Evolutionary conservation across 2,888 invertebrate genomes (phyloP), one percentile per base, ranked within the genome.

Genomic region (Drosophila testacea): DNA sequence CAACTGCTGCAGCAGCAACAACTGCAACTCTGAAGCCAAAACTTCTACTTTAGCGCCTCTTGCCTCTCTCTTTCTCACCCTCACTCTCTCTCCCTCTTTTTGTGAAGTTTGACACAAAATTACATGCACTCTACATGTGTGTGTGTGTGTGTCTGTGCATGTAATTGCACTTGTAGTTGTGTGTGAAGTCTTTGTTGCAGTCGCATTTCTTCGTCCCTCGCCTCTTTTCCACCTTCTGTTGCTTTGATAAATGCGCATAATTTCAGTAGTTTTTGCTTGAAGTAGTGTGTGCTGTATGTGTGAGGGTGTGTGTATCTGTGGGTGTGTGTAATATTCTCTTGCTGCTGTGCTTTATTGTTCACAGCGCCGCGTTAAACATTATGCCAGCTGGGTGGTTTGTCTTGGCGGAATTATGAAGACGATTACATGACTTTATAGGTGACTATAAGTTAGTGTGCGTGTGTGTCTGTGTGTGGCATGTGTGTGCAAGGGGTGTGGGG

Each of bases 211-310:
- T 36, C 44, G 6, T 28, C 3, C n/a, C 28, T 9, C 13, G n/a
- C 9, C 10, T 13, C 41, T 42, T 7, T 28, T 1, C 0, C 6
- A 11, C 52, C 47, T 47, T 48, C 76, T 59, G 68, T 69, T 63
- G 56, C 86, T 80, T 83, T 84, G 85, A 85, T 87, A 85, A 85
- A 85, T 85, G 85, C 89, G 78, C 89, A 85, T 85, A 87, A 85
- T 89, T 89, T 84, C 87, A 82, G 84, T 81, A 88, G 72, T 88
- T 89, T 81, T 83, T 73, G 1, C 69, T 65, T 79, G 30, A 81
- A 71, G 78, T 68, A 75, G 65, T 69, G 52, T 74, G 32, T n/a
- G 55, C 48, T 38, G 28, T 47, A 38, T 50, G 51, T 46, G 48
- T 32, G 46, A 54, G 51, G 50, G 44, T 46, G 50, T 32, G 54